These are phyloP conservation scores for Willowsia nigromaculata DNA, from an alignment of 2,888 invertebrate species.

Conservation along the genomic window DNA sequence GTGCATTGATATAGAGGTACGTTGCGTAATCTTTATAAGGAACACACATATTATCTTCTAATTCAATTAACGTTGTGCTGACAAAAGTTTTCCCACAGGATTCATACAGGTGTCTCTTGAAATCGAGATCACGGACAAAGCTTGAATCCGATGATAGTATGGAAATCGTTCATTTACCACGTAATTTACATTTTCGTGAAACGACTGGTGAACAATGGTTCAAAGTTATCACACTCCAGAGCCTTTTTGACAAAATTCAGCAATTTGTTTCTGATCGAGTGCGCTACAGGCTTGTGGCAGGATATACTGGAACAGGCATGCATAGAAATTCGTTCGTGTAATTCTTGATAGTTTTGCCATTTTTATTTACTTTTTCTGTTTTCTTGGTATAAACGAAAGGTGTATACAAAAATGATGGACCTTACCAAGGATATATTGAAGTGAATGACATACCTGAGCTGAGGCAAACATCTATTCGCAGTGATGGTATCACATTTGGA, in stretches of 20 bases:
- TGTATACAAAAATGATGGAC: constrained; percentile 74
- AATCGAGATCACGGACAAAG: background rate
- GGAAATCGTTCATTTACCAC: constrained; percentile 34
- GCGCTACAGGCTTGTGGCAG: constrained; percentile 85
- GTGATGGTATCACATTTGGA: constrained; percentile 82
- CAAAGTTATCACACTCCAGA: constrained; percentile 61
- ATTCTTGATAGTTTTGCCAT: background rate
- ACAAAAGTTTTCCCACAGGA: constrained; percentile 24
- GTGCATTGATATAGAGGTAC: constrained; percentile 81
- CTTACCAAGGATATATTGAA: constrained; percentile 84
- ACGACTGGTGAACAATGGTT: constrained; percentile 73
- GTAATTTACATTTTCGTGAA: background rate
- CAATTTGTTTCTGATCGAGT: constrained; percentile 50
- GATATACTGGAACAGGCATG: constrained; percentile 89
- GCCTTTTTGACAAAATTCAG: constrained; percentile 54
- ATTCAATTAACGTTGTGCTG: background rate
- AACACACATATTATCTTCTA: too few species aligned
- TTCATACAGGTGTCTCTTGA: background rate
- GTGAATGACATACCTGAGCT: constrained; percentile 84
- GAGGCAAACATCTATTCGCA: constrained; percentile 79
- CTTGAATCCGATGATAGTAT: background rate
- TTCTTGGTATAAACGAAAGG: constrained; percentile 71
- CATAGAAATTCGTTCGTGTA: constrained; percentile 79
- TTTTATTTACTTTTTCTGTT: background rate
- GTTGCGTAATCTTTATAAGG: background rate